Evolutionary conservation across 2,888 invertebrate species (phyloP), one percentile per base, ranked within the genome.

Genomic region (Anticlea derivata): DNA sequence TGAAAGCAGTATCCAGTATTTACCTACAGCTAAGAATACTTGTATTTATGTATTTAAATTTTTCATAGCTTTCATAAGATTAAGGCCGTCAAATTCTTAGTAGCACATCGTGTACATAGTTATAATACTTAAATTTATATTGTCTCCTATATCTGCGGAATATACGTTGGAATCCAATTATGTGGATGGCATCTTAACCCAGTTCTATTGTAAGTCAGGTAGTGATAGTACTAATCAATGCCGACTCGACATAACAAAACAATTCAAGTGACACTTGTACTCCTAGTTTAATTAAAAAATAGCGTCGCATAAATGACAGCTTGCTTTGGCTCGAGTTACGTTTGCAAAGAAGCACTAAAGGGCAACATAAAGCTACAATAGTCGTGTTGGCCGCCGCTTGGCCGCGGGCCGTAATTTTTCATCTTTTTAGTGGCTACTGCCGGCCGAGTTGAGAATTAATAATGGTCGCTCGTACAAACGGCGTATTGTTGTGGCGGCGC

Each of bases 101-200:
- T n/a, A n/a, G n/a, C n/a, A n/a, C n/a, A n/a, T n/a, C n/a, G n/a
- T n/a, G n/a, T n/a, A n/a, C n/a, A n/a, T n/a, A n/a, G n/a, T n/a
- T n/a, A n/a, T n/a, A n/a, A n/a, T n/a, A n/a, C n/a, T n/a, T n/a
- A n/a, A n/a, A n/a, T n/a, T n/a, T 34, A 13, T 8, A 41, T 31
- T 13, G 31, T 2, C 40, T 39, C 8, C 41, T 44, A 27, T 43
- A 20, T 20, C 11, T 7, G 23, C 34, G 45, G 45, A 13, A 1
- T 8, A n/a, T 8, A 24, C 30, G 30, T 34, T 44, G 33, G 13
- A 33, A 39, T 17, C 45, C 38, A 12, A 26, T 31, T 20, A 26
- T 5, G 43, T 12, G 6, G 13, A n/a, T 37, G 49, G 33, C 43
- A 38, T 50, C 50, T 50, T 50, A 50, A 46, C 51, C 41, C 46